Evolutionary conservation across 2,113 vertebrate genomes (phyloP).

Genomic region (Nannobrachium achirus): DNA sequence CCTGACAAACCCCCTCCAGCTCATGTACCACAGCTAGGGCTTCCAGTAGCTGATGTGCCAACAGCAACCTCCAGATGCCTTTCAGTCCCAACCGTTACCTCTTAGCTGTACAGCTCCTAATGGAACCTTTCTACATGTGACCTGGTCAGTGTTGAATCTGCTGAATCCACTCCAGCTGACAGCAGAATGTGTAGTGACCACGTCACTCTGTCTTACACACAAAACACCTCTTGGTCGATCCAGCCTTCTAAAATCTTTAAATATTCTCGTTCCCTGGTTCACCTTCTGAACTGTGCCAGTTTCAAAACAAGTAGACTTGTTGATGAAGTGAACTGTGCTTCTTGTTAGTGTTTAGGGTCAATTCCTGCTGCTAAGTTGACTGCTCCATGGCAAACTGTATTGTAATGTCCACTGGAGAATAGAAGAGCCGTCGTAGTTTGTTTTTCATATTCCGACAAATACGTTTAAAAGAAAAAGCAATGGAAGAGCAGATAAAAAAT

Average conservation of each 20-base stretch:
- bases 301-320: slow-evolving; percentile 29
- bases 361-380: slow-evolving; percentile 62
- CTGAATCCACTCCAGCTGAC: slow-evolving; percentile 25
- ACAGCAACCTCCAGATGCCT: slow-evolving; percentile 72
- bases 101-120: slow-evolving; percentile 34
- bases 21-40: slow-evolving; percentile 46
- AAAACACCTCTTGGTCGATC: slow-evolving; percentile 46
- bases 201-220: slow-evolving; percentile 30
- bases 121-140: slow-evolving; percentile 18
- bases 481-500: slow-evolving; percentile 25
- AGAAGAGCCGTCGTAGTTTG: slow-evolving; percentile 20
- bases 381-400: slow-evolving; percentile 25
- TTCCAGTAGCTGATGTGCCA: slow-evolving; percentile 77
- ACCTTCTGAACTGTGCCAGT: slow-evolving; percentile 35
- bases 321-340: slow-evolving; percentile 35
- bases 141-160: slow-evolving; percentile 13
- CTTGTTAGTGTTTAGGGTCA: slow-evolving; percentile 44
- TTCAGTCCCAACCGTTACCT: slow-evolving; percentile 57
- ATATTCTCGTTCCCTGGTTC: slow-evolving; percentile 15
- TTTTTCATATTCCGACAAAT: slow-evolving; percentile 26
- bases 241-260: slow-evolving; percentile 44
- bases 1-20: slow-evolving; percentile 30
- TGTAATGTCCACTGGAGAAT: slow-evolving; percentile 23
- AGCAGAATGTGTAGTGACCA: slow-evolving; percentile 5
- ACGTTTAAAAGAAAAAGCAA: slow-evolving; percentile 32